Conservation (phyloP, 2,797 vertebrate genomes). For the Pangasius sanitwongsei region DNA sequence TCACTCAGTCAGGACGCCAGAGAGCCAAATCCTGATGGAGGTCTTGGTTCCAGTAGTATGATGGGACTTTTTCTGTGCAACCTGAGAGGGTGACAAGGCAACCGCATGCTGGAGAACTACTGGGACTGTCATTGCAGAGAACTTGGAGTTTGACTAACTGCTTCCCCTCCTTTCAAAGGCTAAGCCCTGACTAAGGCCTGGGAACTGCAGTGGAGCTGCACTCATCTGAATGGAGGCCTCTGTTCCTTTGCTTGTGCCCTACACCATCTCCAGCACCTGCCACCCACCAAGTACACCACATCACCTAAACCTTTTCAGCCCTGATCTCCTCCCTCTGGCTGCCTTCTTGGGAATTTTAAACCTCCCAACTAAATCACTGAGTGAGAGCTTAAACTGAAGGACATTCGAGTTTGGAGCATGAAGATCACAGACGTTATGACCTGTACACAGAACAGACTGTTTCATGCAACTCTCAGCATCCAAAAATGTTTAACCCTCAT, state of each 20-base stretch:
- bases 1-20: constrained; percentile 31
- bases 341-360: constrained; percentile 34
- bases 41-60: constrained; percentile 43
- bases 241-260: constrained; percentile 50
- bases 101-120: constrained; percentile 46
- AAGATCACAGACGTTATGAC: constrained; percentile 33
- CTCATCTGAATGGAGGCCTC: constrained; percentile 56
- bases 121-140: constrained; percentile 54
- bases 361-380: constrained; percentile 40
- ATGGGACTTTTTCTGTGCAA: constrained; percentile 55
- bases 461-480: not conserved
- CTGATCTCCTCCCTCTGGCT: constrained; percentile 23
- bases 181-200: constrained; percentile 33
- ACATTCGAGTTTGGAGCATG: constrained; percentile 9
- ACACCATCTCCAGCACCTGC: constrained; percentile 41
- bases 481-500: not conserved
- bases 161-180: constrained; percentile 52
- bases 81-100: constrained; percentile 53
- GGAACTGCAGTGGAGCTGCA: constrained; percentile 23
- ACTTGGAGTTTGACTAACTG: constrained; percentile 57
- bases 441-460: not conserved
- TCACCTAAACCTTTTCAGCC: constrained; percentile 33
- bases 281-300: constrained; percentile 45
- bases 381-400: constrained; percentile 22
- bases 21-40: constrained; percentile 47